Evolutionary conservation across 2,888 invertebrate genomes (phyloP).

Genomic region (Colostygia pectinataria): DNA sequence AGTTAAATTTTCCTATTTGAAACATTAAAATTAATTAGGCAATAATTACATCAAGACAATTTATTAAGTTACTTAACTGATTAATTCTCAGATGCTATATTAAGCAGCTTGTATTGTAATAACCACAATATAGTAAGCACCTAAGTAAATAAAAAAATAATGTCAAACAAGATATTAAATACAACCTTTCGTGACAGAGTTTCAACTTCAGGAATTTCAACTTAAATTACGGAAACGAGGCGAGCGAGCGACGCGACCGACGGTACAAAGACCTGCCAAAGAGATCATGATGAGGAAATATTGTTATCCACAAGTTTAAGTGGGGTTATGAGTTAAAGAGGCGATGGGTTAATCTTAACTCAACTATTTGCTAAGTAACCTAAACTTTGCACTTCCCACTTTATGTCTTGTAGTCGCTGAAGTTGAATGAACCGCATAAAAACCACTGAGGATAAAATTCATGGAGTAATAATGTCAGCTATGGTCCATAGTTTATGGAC

Average conservation of each 20-base stretch:
- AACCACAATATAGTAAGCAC: too few relatives aligned
- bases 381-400: conserved; percentile 25
- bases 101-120: too few relatives aligned
- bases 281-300: background rate
- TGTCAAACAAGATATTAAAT: background rate
- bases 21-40: too few relatives aligned
- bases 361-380: conserved; percentile 19
- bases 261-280: background rate
- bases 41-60: too few relatives aligned
- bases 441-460: conserved; percentile 26
- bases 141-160: too few relatives aligned
- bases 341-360: background rate
- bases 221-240: background rate
- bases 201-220: conserved; percentile 4
- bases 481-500: background rate
- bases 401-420: conserved; percentile 18
- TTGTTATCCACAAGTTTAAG: conserved; percentile 5
- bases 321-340: background rate
- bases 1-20: too few relatives aligned
- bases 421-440: conserved; percentile 31
- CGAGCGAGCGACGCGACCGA: too few relatives aligned
- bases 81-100: too few relatives aligned
- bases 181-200: conserved; percentile 1
- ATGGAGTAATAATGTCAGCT: conserved; percentile 5
- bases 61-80: too few relatives aligned